phyloP scores from a whole-genome alignment of 2,888 invertebrate species.

The Coelinius sp. region DNA sequence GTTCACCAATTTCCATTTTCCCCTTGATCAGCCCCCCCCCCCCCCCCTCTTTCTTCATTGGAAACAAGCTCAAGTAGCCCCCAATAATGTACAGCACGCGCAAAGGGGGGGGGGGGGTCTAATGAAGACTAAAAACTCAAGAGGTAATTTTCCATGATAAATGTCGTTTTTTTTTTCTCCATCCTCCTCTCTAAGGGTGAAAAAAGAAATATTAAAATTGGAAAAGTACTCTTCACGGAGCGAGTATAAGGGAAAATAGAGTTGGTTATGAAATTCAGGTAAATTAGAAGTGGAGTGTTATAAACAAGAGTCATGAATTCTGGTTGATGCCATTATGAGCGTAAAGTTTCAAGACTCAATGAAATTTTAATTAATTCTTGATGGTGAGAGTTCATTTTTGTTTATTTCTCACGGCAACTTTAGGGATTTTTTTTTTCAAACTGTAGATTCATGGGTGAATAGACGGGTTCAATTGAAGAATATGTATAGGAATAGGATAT shows the following conservation, averaged over 20 bases:
- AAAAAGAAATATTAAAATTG: not conserved
- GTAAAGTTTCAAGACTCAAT: not conserved
- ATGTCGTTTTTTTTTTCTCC: not conserved
- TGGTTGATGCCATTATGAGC: not conserved
- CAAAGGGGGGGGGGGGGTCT: too few relatives aligned
- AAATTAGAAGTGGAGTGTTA: conserved; percentile 1
- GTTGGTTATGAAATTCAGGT: not conserved
- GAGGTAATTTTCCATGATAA: not conserved
- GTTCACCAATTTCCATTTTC: conserved; percentile 2
- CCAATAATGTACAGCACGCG: not conserved
- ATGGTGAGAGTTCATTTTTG: not conserved
- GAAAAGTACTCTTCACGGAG: not conserved
- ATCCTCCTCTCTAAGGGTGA: too few relatives aligned
- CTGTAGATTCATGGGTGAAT: not conserved
- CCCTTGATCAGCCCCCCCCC: not conserved
- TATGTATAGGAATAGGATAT: not conserved
- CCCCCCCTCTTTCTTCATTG: not conserved
- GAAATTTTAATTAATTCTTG: not conserved
- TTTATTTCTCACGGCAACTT: not conserved
- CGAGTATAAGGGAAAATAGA: not conserved
- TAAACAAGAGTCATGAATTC: conserved; percentile 7
- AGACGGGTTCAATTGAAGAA: not conserved
- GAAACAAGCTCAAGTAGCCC: conserved; percentile 6
- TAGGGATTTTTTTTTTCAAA: not conserved
- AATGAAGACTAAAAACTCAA: not conserved